Evolutionary conservation across 2,797 vertebrate species (phyloP), one percentile per base, ranked within the genome.

Genomic region (Sus cebifrons): DNA sequence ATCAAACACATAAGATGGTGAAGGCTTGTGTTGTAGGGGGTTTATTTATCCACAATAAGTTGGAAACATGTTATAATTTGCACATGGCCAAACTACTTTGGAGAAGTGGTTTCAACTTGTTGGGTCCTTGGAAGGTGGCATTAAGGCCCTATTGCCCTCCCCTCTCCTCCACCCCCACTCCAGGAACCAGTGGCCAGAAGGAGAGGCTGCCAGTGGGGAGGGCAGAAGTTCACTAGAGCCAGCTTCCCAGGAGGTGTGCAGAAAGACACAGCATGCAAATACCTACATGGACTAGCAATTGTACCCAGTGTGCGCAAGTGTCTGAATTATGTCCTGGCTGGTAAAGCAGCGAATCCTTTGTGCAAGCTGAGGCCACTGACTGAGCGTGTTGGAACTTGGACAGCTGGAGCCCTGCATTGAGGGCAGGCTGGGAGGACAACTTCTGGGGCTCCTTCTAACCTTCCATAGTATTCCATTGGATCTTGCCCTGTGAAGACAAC

Each of bases 301-400:
- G 4, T 11, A n/a, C 15, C 2, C 20, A 77, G 40, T 29, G 18
- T 52, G 16, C 20, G 20, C 12, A 40, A 14, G 82, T 74, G 70
- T 82, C 70, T 70, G 90, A 49, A 56, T 40, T 32, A 10, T 2
- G 2, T 21, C 40, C 44, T 44, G 17, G 29, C 23, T 83, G 23
- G 58, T 25, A 25, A 62, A 70, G 60, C n/a, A 0, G 12, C 0
- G 14, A 85, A n/a, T 4, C 36, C 17, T 13, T 11, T 0, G 25
- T 83, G 23, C 25, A 58, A 25, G 56, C 29, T 10, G 85, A 87
- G 87, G 58, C 74, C 3, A 0, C 89, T 8, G 14, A 62, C 44
- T 10, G 23, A n/a, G 4, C 11, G 0, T 71, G 49, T 58, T 10
- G 17, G 65, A 54, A 29, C 56, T 5, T 0, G 1, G 40, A 16